phyloP scores from a whole-genome alignment of 2,888 invertebrate genomes.

The Molanna angustata region DNA sequence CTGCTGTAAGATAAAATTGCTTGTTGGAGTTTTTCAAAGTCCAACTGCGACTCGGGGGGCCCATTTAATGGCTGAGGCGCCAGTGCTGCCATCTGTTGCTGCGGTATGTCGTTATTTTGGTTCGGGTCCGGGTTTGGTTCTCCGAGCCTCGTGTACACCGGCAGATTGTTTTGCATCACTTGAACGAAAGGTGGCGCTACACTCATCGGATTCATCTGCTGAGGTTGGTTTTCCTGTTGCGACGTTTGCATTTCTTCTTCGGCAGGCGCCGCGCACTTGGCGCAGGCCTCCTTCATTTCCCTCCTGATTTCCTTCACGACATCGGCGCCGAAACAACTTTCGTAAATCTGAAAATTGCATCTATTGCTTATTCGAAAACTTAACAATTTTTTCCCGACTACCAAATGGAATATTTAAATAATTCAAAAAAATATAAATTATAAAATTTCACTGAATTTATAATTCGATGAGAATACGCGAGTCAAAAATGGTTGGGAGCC shows the following conservation, averaged over 20 bases:
- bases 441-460: too few species aligned
- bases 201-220: constrained; percentile 36
- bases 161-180: constrained; percentile 42
- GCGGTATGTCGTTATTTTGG: constrained; percentile 50
- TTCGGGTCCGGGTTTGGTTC: constrained; percentile 39
- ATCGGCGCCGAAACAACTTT: constrained; percentile 67
- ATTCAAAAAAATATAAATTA: too few species aligned
- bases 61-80: constrained; percentile 41
- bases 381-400: too few species aligned
- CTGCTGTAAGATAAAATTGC: constrained; percentile 58
- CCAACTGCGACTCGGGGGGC: constrained; percentile 40
- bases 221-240: constrained; percentile 14
- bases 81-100: constrained; percentile 35
- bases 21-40: constrained; percentile 52
- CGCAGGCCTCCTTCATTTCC: constrained; percentile 65
- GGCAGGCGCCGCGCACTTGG: constrained; percentile 61
- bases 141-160: constrained; percentile 13
- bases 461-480: too few species aligned
- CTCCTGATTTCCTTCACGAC: constrained; percentile 65
- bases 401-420: too few species aligned
- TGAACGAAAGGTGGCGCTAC: constrained; percentile 49
- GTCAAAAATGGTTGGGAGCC: too few species aligned
- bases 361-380: too few species aligned
- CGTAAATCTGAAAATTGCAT: constrained; percentile 66
- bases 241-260: constrained; percentile 34